phyloP scores from a whole-genome alignment of 2,888 invertebrate species.

The Ophion slaviceki region DNA sequence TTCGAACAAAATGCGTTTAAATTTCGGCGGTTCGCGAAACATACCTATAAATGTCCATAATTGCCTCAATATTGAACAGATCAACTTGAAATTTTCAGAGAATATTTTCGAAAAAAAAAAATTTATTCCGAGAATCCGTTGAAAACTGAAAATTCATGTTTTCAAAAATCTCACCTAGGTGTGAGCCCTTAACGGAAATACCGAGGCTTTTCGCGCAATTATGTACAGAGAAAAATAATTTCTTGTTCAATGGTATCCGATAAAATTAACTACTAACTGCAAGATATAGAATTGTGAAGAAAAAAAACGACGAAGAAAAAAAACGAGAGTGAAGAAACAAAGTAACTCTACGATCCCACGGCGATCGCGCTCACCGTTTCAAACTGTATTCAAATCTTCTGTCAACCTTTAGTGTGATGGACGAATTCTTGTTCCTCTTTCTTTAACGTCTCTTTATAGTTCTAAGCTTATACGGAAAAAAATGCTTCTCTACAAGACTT shows the following conservation, averaged over 20 bases:
- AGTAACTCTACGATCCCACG: background rate
- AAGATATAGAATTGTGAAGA: background rate
- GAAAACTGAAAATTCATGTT: no score
- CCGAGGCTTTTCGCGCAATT: background rate
- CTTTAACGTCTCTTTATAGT: background rate
- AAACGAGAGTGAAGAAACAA: background rate
- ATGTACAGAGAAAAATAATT: background rate
- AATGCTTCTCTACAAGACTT: slow-evolving; percentile 25
- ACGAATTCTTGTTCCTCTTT: background rate
- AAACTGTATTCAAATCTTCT: background rate
- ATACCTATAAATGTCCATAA: no score
- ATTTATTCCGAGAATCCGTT: no score
- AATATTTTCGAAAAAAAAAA: no score
- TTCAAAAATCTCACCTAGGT: background rate
- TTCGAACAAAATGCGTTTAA: no score
- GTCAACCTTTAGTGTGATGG: slow-evolving; percentile 21
- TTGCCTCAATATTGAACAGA: no score
- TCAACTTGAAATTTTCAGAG: no score
- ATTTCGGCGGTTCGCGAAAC: no score
- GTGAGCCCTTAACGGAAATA: background rate
- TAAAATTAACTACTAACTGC: background rate
- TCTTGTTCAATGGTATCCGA: background rate
- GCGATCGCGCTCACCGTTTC: background rate
- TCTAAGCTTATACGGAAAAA: background rate
- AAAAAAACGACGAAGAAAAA: no score